Base-by-base conservation (phyloP, 2,113 vertebrate genomes). In the Octodon degus region DNA sequence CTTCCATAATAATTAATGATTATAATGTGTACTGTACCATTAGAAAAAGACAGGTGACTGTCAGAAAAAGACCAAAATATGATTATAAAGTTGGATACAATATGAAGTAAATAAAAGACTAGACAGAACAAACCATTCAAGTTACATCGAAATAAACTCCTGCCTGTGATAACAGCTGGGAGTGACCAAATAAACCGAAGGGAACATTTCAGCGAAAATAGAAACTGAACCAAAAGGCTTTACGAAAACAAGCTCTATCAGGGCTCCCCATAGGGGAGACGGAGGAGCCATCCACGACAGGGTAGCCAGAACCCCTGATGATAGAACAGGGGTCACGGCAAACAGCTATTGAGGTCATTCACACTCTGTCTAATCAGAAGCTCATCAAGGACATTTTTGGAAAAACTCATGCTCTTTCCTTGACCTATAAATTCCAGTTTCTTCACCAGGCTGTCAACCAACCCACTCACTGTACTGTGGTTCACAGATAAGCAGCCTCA, bases 191-290 rank as follows among this genome's bases (percentile, higher is more conserved):
- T 27, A 55, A 87, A 88, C 19, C 72, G 77, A 91, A 79, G 7
- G 34, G 58, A 95, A 47, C 5, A 58, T 25, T 84, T 32, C 25
- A 37, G 24, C 2, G 4, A 65, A 47, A 80, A 80, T 13, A 16
- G 86, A 63, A 93, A 90, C 40, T 40, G 86, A 95, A 89, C 68
- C 37, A 40, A 84, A 68, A 84, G 47, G 27, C 24, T 82, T 91
- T 43, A 62, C 16, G 14, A 50, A 77, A 84, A 89, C 19, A 7
- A 27, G 9, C 40, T 90, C 84, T 84, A 13, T 37, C 19, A 11
- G 86, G 55, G n/a, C 47, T 7, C 58, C n/a, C 5, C 47, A 27
- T 13, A 43, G 16, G 50, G 55, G 62, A 43, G 55, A 47, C 22
- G 43, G 25, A 27, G 24, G 20, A 7, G 72, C 34, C 7, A 9